These are phyloP conservation scores for Nyctalus aviator DNA, from an alignment of 2,797 vertebrate genomes.

Conservation along the genomic window DNA sequence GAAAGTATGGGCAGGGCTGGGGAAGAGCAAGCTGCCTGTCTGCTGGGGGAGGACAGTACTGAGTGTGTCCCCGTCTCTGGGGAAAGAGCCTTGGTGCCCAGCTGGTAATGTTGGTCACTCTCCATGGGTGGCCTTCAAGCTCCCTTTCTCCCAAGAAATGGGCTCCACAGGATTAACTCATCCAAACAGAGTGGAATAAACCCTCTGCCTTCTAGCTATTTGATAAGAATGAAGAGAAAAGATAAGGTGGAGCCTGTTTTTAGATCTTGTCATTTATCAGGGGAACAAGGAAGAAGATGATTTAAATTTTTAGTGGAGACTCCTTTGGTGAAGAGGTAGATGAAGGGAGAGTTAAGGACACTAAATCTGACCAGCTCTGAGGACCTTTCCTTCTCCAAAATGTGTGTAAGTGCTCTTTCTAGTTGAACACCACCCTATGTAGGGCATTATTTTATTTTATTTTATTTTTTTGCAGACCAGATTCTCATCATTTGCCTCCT, in stretches of 20 bases:
- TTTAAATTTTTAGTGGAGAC: neutral
- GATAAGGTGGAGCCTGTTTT: slow-evolving; percentile 50
- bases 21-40: neutral
- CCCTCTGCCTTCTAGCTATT: neutral
- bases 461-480: neutral
- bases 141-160: neutral
- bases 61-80: neutral
- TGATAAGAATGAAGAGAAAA: slow-evolving; percentile 64
- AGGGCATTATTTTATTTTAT: neutral
- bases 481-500: neutral
- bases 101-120: fast-evolving
- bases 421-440: neutral
- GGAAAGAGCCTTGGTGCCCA: neutral
- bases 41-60: neutral
- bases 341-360: neutral
- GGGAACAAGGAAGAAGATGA: neutral
- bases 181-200: neutral
- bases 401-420: neutral
- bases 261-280: slow-evolving; percentile 15
- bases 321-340: neutral
- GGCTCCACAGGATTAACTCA: slow-evolving; percentile 1
- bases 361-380: neutral
- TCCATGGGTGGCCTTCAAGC: neutral
- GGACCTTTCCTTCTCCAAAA: neutral
- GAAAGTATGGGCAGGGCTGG: neutral